Evolutionary conservation across 2,113 vertebrate genomes (phyloP).

Genomic region (Sorex araneus): DNA sequence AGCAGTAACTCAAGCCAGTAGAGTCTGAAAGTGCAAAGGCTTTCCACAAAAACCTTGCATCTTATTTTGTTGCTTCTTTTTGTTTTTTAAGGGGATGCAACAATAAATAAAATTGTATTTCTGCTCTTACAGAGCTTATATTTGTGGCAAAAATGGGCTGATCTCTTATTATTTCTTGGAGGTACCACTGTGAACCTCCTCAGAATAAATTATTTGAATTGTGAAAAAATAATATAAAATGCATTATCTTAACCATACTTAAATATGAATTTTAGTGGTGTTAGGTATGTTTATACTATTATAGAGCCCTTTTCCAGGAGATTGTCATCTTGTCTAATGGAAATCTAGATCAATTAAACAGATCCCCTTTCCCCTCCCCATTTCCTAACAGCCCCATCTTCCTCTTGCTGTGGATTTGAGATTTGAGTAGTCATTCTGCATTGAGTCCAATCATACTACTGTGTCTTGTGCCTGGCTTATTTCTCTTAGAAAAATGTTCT

Average conservation of each 20-base stretch:
- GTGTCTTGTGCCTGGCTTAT: not conserved
- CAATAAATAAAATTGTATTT: not conserved
- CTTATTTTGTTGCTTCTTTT: slow-evolving; percentile 66
- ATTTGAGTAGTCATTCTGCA: not conserved
- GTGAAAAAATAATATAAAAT: not conserved
- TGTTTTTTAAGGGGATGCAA: no score
- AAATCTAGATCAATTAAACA: not conserved
- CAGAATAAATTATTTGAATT: not conserved
- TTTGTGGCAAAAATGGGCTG: not conserved
- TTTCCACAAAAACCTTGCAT: slow-evolving; percentile 65
- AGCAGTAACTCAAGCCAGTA: slow-evolving; percentile 39
- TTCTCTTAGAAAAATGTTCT: not conserved
- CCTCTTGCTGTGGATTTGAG: not conserved
- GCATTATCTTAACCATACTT: not conserved
- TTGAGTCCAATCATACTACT: not conserved
- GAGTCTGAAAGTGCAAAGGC: slow-evolving; percentile 58
- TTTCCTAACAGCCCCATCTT: no score
- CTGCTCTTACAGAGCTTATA: not conserved
- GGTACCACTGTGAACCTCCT: slow-evolving; percentile 1
- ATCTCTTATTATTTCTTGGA: not conserved
- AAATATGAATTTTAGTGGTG: not conserved
- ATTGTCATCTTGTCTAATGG: not conserved
- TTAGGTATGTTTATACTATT: not conserved
- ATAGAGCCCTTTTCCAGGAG: not conserved
- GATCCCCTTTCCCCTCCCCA: not conserved